Percentiles rank a stretch among this genome's conserved stretches.
Evolutionary conservation across 2,888 invertebrate species (phyloP).

Genomic region (Drosophila ochracea): DNA sequence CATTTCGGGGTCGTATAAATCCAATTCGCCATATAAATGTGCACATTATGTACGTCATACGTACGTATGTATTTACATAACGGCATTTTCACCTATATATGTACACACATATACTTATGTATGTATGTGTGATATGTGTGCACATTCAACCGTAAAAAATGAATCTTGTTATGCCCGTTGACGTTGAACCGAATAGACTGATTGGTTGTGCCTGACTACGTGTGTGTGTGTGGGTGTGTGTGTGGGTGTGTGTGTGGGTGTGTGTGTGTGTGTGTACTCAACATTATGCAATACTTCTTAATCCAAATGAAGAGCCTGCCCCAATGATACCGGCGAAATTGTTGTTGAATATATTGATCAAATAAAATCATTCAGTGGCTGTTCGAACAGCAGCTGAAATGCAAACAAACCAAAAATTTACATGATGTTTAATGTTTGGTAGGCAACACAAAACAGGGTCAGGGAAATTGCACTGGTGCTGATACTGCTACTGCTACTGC

Average conservation of each 20-base stretch:
- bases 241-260: not conserved
- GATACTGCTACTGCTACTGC: not conserved
- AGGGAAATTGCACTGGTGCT: not conserved
- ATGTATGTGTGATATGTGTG: not conserved
- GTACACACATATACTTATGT: not conserved
- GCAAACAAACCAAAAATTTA: conserved; percentile 63
- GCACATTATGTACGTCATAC: not conserved
- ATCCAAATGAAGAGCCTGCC: conserved; percentile 15
- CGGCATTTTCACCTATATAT: not conserved
- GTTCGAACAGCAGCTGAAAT: conserved; percentile 20
- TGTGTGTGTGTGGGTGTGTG: not conserved
- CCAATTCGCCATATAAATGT: conserved; percentile 1
- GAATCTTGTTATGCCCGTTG: conserved; percentile 40
- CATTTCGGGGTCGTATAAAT: conserved; percentile 5
- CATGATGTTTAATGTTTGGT: conserved; percentile 73
- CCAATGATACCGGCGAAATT: conserved; percentile 36
- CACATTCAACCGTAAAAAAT: conserved; percentile 40
- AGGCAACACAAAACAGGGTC: conserved; percentile 14
- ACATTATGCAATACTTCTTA: conserved; percentile 33
- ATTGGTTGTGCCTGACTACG: conserved; percentile 17
- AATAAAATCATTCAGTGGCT: conserved; percentile 31
- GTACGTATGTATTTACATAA: not conserved
- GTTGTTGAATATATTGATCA: conserved; percentile 50
- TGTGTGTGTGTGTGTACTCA: conserved; percentile 5
- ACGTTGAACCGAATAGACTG: conserved; percentile 38